Conservation (phyloP, 2,113 vertebrate genomes). For the Thunnus thynnus region DNA sequence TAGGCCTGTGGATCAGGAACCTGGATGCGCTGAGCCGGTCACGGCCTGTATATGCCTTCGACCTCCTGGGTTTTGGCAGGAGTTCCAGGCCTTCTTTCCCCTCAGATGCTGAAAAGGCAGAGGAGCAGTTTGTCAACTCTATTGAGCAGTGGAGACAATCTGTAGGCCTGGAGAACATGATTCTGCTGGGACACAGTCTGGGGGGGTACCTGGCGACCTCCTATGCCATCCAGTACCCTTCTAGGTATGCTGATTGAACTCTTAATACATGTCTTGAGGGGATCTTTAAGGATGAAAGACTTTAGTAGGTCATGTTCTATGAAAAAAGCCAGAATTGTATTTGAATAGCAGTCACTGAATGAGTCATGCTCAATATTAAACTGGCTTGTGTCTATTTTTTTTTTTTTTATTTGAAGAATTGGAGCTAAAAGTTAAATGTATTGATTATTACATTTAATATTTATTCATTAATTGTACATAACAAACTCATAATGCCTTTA, state of each 20-base stretch:
- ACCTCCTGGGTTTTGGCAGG: constrained; percentile 92
- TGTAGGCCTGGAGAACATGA: constrained; percentile 87
- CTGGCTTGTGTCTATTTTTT: no score
- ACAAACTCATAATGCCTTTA: no score
- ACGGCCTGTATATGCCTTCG: constrained; percentile 87
- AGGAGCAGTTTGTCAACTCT: constrained; percentile 89
- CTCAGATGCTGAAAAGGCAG: constrained; percentile 86
- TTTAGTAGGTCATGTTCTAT: neutral
- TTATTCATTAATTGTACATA: no score
- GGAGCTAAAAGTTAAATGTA: no score
- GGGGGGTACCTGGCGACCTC: constrained; percentile 88
- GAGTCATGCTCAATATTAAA: neutral
- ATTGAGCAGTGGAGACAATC: constrained; percentile 90
- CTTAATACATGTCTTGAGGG: no score
- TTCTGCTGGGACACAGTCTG: constrained; percentile 90
- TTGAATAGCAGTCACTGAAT: neutral
- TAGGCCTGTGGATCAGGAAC: constrained; percentile 93
- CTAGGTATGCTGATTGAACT: constrained; percentile 81
- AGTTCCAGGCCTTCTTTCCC: constrained; percentile 90
- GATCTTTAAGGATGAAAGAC: neutral
- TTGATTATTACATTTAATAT: no score
- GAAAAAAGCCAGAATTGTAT: neutral
- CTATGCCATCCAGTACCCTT: constrained; percentile 88
- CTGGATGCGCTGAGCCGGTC: constrained; percentile 86
- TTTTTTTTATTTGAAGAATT: no score